Conservation (phyloP, 2,113 vertebrate genomes). For the Oxyura jamaicensis region DNA sequence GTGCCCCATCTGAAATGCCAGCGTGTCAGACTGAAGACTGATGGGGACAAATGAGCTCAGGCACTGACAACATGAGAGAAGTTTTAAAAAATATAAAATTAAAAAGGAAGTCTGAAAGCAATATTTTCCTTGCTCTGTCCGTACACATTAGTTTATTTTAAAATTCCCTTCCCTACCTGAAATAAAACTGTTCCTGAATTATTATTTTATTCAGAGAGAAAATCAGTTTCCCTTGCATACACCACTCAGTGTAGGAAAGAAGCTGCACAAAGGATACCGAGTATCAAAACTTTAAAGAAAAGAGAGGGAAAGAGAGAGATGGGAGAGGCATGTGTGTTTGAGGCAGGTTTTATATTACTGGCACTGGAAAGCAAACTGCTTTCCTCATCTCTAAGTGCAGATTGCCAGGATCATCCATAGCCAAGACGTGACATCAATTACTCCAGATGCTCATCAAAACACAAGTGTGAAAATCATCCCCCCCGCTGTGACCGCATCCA, state of each 20-base stretch:
- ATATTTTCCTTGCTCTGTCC: neutral
- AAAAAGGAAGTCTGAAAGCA: neutral
- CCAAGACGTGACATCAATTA: neutral
- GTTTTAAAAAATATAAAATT: neutral
- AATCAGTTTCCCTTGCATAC: neutral
- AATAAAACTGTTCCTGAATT: neutral
- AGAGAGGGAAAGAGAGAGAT: neutral
- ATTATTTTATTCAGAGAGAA: neutral
- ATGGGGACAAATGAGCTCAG: neutral
- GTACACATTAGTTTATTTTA: neutral
- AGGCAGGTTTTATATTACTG: neutral
- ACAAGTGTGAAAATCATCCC: neutral
- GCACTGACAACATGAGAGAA: neutral
- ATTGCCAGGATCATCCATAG: neutral
- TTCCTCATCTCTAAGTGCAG: neutral
- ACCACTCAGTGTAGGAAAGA: neutral
- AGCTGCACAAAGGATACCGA: neutral
- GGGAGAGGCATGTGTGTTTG: neutral
- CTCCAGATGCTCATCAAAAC: fast-evolving
- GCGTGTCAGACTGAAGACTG: neutral
- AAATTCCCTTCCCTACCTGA: neutral
- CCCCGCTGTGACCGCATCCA: fast-evolving
- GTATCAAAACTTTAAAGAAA: neutral
- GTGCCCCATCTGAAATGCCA: neutral
- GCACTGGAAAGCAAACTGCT: neutral